phyloP scores from a whole-genome alignment of 2,888 invertebrate genomes.

The Atherix ibis region DNA sequence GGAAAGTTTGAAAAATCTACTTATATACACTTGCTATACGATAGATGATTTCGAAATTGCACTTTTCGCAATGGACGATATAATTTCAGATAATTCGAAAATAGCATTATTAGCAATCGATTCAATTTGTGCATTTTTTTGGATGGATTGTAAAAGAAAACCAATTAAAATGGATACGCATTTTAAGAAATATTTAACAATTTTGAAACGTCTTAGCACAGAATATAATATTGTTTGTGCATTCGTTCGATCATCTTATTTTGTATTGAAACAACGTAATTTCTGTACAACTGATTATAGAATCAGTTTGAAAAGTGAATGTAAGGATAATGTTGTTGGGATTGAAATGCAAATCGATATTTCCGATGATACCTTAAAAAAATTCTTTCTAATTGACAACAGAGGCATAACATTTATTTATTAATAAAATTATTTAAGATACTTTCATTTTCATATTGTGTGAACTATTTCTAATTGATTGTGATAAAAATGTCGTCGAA shows the following conservation, averaged over 20 bases:
- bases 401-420: too few species aligned
- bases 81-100: constrained; percentile 27
- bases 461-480: too few species aligned
- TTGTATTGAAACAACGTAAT: constrained; percentile 2
- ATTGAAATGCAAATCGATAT: too few species aligned
- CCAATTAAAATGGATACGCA: constrained; percentile 16
- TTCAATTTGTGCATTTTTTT: constrained; percentile 37
- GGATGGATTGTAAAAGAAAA: constrained; percentile 19
- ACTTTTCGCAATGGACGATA: constrained; percentile 21
- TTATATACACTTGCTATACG: constrained; percentile 15
- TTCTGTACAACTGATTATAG: constrained; percentile 1
- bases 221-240: constrained; percentile 18
- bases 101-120: constrained; percentile 35
- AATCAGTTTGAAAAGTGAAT: background rate
- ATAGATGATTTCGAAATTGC: constrained; percentile 17
- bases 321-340: too few species aligned
- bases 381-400: too few species aligned
- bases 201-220: constrained; percentile 14
- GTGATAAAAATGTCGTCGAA: too few species aligned
- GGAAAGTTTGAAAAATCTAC: constrained; percentile 14
- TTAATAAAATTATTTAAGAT: too few species aligned
- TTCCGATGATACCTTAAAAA: too few species aligned
- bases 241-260: constrained; percentile 16
- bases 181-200: constrained; percentile 14
- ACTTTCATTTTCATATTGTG: too few species aligned